These are phyloP conservation scores for Gymnocheta viridis DNA, from an alignment of 2,888 invertebrate species.

Conservation along the genomic window DNA sequence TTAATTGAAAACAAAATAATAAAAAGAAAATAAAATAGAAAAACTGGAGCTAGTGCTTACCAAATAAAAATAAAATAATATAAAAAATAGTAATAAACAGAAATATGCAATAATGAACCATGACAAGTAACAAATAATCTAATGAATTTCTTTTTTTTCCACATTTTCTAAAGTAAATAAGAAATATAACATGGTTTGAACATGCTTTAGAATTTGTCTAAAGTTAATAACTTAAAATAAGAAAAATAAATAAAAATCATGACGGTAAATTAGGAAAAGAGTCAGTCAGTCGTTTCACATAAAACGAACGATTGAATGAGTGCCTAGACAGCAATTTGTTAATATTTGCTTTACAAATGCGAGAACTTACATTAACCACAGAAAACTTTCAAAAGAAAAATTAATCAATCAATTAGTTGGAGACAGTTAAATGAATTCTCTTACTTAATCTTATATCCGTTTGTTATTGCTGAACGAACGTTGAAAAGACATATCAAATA, in stretches of 20 bases:
- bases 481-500: conserved; percentile 26
- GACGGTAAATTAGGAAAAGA: neutral
- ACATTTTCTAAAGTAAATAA: conserved; percentile 9
- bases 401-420: conserved; percentile 28
- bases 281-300: neutral
- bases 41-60: conserved; percentile 1
- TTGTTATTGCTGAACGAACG: neutral
- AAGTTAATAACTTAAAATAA: conserved; percentile 36
- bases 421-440: neutral
- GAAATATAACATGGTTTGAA: conserved; percentile 7
- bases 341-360: neutral
- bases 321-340: conserved; percentile 2
- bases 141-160: conserved; percentile 8
- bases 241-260: neutral
- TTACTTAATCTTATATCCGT: conserved; percentile 12
- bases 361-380: neutral
- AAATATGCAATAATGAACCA: conserved; percentile 50
- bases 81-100: neutral
- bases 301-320: neutral
- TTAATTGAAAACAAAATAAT: neutral
- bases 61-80: neutral
- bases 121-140: conserved; percentile 56
- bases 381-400: neutral
- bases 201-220: conserved; percentile 19
- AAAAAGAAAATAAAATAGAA: neutral